Evolutionary conservation across 2,888 invertebrate species (phyloP).

Genomic region (Capitulum mitella): DNA sequence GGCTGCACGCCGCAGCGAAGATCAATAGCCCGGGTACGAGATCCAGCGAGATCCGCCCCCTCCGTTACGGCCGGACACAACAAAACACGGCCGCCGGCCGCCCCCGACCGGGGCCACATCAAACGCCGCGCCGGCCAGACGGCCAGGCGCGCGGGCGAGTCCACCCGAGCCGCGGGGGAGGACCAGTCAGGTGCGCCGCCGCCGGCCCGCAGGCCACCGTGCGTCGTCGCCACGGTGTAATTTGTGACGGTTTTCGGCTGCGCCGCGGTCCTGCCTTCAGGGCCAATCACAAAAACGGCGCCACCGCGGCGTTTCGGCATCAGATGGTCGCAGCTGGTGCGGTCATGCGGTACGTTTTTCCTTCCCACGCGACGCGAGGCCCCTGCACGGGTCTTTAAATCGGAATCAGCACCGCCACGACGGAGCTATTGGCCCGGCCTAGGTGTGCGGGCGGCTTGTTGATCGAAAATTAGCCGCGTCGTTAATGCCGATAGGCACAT

Average conservation of each 20-base stretch:
- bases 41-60: no score
- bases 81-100: background rate
- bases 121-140: background rate
- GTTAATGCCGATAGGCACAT: no score
- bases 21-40: no score
- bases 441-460: no score
- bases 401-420: background rate
- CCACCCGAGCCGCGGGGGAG: background rate
- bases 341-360: background rate
- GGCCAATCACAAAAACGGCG: background rate
- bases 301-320: background rate
- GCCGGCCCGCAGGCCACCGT: background rate
- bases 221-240: background rate
- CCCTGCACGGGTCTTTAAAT: no score
- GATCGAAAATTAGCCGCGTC: no score
- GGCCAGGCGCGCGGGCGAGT: background rate
- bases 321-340: background rate
- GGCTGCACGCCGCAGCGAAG: no score
- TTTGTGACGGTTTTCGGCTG: background rate
- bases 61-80: no score
- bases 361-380: background rate
- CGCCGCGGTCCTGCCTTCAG: background rate
- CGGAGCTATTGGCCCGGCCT: no score
- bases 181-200: background rate
- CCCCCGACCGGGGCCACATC: background rate